Conservation (phyloP, 1,140 invertebrate genomes). For the Meloidogyne chitwoodi region DNA sequence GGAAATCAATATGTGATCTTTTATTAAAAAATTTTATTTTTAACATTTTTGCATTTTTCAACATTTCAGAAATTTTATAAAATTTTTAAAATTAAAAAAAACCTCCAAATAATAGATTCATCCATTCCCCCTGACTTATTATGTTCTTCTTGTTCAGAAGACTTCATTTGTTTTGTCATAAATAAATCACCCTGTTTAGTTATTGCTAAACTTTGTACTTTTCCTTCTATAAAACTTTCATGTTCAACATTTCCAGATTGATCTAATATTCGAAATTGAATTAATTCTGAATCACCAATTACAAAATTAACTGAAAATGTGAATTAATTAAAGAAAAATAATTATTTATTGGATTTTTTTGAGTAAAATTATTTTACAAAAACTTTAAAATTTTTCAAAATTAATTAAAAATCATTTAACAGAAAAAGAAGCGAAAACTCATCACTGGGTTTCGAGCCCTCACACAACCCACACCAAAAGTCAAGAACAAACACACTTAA, state of each 20-base stretch:
- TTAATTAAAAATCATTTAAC: too few species aligned
- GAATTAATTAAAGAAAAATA: too few species aligned
- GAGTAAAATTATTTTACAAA: too few species aligned
- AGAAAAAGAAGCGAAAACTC: background rate
- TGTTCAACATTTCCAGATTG: constrained; percentile 52
- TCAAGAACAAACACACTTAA: too few species aligned
- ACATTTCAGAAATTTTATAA: too few species aligned
- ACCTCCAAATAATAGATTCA: constrained; percentile 52
- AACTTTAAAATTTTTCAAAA: too few species aligned
- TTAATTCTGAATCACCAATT: constrained; percentile 41
- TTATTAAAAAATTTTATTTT: background rate
- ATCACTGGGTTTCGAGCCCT: background rate
- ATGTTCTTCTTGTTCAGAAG: constrained; percentile 20
- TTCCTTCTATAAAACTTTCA: constrained; percentile 56
- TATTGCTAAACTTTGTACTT: constrained; percentile 48
- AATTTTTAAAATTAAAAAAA: background rate
- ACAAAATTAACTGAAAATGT: constrained; percentile 50
- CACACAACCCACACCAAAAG: too few species aligned
- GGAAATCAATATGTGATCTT: constrained; percentile 45
- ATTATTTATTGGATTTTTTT: too few species aligned
- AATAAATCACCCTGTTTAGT: constrained; percentile 46
- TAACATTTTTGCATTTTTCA: background rate
- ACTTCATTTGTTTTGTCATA: constrained; percentile 37
- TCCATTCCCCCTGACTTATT: constrained; percentile 14
- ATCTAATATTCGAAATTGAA: constrained; percentile 45